Base-by-base conservation (phyloP, 92 coral and sea anemone species). In the Anthopleura xanthogrammica region DNA sequence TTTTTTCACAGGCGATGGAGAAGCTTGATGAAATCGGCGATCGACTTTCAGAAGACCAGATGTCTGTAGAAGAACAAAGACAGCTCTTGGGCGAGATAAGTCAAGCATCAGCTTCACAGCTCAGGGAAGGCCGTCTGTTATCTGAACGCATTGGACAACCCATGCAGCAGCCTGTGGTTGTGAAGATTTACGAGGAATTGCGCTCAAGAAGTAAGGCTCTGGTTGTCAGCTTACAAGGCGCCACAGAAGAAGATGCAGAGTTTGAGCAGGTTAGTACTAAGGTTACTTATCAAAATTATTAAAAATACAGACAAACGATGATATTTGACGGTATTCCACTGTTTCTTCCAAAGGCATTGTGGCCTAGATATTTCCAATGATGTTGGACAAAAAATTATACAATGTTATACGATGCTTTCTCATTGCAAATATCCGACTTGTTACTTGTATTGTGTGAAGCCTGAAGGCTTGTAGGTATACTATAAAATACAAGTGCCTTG, bases 101-200 rank as follows among this genome's bases (percentile, higher is more conserved):
- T 46, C 90, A 91, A 60, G 99, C 96, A 65, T 92, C 99, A 0
- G 97, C 98, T 4, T 87, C 93, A 20, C 97, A 93, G 72, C 82
- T 97, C 36, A 88, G 97, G 16, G 98, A 94, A 80, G 99, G 99
- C 1, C 90, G 91, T 81, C 62, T 97, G 56, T 80, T 97, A 24
- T 91, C 94, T 52, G 95, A 90, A 85, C 90, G 95, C 72, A 87
- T 92, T 76, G 86, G 91, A 52, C 87, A 89, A 16, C 91, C 90
- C 52, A 88, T 90, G 75, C 90, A 91, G 76, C 94, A 95, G 29
- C 98, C 94, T 20, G 93, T 93, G 11, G 93, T 91, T 52, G 93
- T 91, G 41, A 91, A 92, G 79, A 97, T 97, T 86, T 97, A 94
- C 76, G 98, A 97, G 55, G 97, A 97, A 80, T 88, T 97, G 41